Conservation (phyloP, 2,888 invertebrate genomes). For the Meta bourneti region DNA sequence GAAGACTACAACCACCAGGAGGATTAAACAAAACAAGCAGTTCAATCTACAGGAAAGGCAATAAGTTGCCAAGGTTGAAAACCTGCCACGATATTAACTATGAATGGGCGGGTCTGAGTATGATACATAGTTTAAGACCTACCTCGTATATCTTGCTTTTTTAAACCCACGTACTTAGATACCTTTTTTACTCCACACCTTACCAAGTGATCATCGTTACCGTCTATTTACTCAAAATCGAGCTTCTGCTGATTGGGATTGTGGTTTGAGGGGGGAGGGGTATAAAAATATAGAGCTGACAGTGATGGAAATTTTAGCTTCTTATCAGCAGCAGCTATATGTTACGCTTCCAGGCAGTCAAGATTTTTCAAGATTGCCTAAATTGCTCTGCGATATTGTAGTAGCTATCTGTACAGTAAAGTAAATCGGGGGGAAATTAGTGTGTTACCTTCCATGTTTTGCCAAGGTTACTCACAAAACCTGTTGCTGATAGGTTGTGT, state of each 20-base stretch:
- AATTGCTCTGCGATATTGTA: constrained; percentile 37
- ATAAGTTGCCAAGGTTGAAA: constrained; percentile 52
- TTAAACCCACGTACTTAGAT: constrained; percentile 39
- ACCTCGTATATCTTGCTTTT: constrained; percentile 47
- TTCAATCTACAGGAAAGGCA: neutral
- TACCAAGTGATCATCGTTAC: constrained; percentile 51
- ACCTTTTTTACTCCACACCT: constrained; percentile 54
- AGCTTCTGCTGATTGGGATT: constrained; percentile 48
- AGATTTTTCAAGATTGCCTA: constrained; percentile 54
- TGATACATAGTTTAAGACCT: constrained; percentile 44
- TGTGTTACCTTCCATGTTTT: constrained; percentile 34
- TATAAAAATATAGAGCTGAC: constrained; percentile 32
- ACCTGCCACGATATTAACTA: neutral
- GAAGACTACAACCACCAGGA: no score
- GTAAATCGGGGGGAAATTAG: constrained; percentile 52
- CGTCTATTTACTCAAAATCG: constrained; percentile 60
- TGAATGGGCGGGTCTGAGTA: constrained; percentile 50
- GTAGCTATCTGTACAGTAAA: constrained; percentile 28
- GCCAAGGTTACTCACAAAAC: constrained; percentile 19
- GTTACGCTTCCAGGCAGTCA: constrained; percentile 17
- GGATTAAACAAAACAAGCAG: no score
- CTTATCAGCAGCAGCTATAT: constrained; percentile 38
- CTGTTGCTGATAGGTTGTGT: neutral
- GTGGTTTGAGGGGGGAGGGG: neutral
- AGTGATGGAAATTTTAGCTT: constrained; percentile 59